Base-by-base conservation (phyloP, 2,888 invertebrate species). In the Trilocha varians region DNA sequence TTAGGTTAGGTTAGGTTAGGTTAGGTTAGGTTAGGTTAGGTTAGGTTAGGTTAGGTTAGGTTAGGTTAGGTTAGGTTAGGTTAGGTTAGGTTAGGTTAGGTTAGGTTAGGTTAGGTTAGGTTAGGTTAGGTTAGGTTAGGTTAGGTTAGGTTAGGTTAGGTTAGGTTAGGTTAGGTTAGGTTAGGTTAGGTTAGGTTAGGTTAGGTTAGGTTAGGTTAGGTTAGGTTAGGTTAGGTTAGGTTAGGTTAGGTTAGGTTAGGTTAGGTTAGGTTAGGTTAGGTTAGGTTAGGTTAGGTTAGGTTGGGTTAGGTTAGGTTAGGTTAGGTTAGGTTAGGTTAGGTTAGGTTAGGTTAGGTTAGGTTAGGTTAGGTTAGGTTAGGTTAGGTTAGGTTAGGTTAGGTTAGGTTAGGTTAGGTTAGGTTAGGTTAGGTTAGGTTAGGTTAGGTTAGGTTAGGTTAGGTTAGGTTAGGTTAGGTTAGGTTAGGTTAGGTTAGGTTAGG, bases 401-500 rank as follows among this genome's bases (percentile, higher is more conserved):
- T 41, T 41, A 41, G 41, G 41, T 41, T 41, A 41, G 41, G 41
- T 41, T 41, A 41, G 41, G 41, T 41, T 41, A 41, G 41, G 41
- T 36, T 41, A 41, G 41, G 41, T 41, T 41, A 41, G 41, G 36
- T 41, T 36, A 36, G 41, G 36, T 36, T 36, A 36, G 41, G 36
- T 36, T 36, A 36, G 41, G 36, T 41, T 36, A 36, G 41, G 36
- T 36, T 41, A 41, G 38, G 41, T 37, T 41, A 41, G 41, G 41
- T 41, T 41, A 41, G 41, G 41, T 37, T 41, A 41, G 41, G 41
- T 37, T 41, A 41, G 41, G 41, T 41, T 41, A 41, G 41, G 41
- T 36, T 41, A 36, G 32, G 16, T 16, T 53, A 47, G 48, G 52
- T 50, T 52, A 50, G 55, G 55, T 49, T 53, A 44, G 43, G 53